Evolutionary conservation across 2,797 vertebrate species (phyloP).

Genomic region (Anableps anableps): DNA sequence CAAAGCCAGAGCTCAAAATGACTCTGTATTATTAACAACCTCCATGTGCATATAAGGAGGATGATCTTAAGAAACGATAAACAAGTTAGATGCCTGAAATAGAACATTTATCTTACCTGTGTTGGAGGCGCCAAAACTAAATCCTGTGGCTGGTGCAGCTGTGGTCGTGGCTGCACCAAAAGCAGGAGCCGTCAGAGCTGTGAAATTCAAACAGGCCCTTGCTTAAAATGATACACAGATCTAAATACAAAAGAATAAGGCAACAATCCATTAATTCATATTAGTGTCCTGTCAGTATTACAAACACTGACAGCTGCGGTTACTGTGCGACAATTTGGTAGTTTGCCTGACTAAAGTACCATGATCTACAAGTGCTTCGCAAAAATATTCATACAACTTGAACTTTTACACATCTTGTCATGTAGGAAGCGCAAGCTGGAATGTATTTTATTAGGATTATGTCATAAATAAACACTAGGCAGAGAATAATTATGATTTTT

Average conservation of each 20-base stretch:
- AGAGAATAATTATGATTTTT: not conserved
- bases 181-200: constrained; percentile 80
- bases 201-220: not conserved
- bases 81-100: not conserved
- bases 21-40: constrained; percentile 6
- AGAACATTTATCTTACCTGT: constrained; percentile 70
- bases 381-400: not conserved
- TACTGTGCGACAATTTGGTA: too few relatives aligned
- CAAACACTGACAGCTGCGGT: not conserved
- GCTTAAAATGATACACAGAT: not conserved
- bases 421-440: not conserved
- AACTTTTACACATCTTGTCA: not conserved
- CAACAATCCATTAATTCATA: not conserved
- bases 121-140: constrained; percentile 81
- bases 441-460: not conserved
- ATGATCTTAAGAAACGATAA: not conserved
- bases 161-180: constrained; percentile 81
- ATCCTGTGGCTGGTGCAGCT: constrained; percentile 80
- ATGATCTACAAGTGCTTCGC: not conserved
- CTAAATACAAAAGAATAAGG: not conserved
- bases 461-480: not conserved
- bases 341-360: too few relatives aligned
- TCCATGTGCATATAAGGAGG: constrained; percentile 5
- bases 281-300: not conserved
- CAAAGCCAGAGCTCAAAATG: constrained; percentile 20